A percentile compares a stretch with the other conserved stretches of the same genome.
Conservation (phyloP, 2,797 vertebrate genomes). For the Perodicticus potto region DNA sequence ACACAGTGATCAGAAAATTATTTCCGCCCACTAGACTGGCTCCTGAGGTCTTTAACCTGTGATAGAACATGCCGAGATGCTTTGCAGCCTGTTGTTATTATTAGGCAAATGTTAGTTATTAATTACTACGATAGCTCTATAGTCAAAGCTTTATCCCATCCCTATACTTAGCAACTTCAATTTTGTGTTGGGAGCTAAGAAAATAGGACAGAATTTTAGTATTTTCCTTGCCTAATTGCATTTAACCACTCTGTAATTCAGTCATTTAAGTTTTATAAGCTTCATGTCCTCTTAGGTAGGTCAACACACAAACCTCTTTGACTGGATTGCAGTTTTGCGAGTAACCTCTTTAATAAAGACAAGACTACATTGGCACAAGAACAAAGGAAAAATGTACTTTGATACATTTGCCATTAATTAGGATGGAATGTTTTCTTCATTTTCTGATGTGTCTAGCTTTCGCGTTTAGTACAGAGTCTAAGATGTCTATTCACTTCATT, state of each 20-base stretch:
- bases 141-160: neutral
- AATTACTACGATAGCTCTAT: neutral
- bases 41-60: neutral
- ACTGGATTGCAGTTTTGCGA: neutral
- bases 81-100: neutral
- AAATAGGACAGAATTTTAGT: neutral
- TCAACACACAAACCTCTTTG: slow-evolving; percentile 45
- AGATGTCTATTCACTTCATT: slow-evolving; percentile 12
- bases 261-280: slow-evolving; percentile 32
- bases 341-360: slow-evolving; percentile 51
- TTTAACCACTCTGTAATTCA: slow-evolving; percentile 28
- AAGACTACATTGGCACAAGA: slow-evolving; percentile 55
- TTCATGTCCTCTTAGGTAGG: slow-evolving; percentile 22
- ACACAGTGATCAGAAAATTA: neutral
- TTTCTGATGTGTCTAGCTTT: slow-evolving; percentile 12
- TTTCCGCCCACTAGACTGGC: neutral
- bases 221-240: slow-evolving; percentile 14
- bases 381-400: slow-evolving; percentile 48
- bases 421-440: slow-evolving; percentile 54
- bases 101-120: neutral
- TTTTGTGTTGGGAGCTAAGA: slow-evolving; percentile 48
- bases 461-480: slow-evolving; percentile 25
- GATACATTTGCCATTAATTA: slow-evolving; percentile 61
- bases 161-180: neutral
- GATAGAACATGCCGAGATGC: neutral